Base-by-base conservation (phyloP, 2,888 invertebrate genomes). In the Stratiomys singularior region DNA sequence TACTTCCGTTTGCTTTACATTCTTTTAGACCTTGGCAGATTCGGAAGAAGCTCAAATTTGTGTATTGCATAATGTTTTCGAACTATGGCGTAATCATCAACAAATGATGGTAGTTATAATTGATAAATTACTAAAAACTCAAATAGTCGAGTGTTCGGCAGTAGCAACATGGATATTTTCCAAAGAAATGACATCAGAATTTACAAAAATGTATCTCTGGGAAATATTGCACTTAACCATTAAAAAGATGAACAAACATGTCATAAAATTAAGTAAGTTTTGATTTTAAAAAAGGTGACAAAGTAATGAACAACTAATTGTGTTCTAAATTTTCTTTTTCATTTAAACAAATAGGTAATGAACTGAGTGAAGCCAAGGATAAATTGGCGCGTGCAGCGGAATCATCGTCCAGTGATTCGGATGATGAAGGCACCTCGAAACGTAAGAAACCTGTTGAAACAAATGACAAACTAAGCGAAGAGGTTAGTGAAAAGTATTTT, bases 121-220 rank as follows among this genome's bases (percentile, higher is more conserved):
- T 2, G 98, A 99, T 88, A 99, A 99, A 88, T 92, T 99, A 90
- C 89, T 99, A 56, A 98, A 99, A 89, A 97, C 97, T 27, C 97
- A 98, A 87, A 94, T 99, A 76, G 95, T 99, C 74, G 97, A 98
- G 86, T 98, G 98, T 86, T 95, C 96, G 77, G 95, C 98, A 0
- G 98, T 99, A 15, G 98, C 98, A 66, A 97, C 96, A 82, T 99
- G 98, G 98, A 93, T 98, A 80, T 99, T 99, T 88, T 96, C 97
- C 4, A 95, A 95, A 87, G 95, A 96, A 86, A 97, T 98, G 97
- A 90, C 92, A 21, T 89, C 91, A 0, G 96, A 94, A 87, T 98
- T 98, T 87, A 97, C 97, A 0, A 96, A 96, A 87, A 92, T 93
- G 84, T 98, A 96, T 86, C 91, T 98, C 23, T 99, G 99, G 98